phyloP scores from a whole-genome alignment of 2,113 vertebrate species.

The Leptobrachium leishanense region DNA sequence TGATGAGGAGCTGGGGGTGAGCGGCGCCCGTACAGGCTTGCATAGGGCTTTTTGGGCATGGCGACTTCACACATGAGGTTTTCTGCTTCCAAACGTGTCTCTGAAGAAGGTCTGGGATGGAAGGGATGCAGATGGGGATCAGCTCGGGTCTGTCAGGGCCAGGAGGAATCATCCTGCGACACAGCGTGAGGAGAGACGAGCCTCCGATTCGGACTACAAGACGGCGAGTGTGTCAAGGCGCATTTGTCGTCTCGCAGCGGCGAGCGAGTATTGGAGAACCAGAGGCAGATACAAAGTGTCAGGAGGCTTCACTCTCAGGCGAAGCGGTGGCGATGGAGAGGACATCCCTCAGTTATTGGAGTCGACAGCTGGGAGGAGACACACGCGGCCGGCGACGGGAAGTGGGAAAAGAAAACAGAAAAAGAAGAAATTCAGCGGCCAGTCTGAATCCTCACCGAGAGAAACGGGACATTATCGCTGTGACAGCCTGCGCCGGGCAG shows the following conservation, averaged over 20 bases:
- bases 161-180: constrained; percentile 55
- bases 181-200: constrained; percentile 29
- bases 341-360: constrained; percentile 44
- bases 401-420: no score
- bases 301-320: constrained; percentile 82
- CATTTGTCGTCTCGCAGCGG: constrained; percentile 77
- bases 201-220: constrained; percentile 55
- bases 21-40: constrained; percentile 18
- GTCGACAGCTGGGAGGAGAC: constrained; percentile 47
- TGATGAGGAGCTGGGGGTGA: background rate
- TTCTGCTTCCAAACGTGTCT: constrained; percentile 11
- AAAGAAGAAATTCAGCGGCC: constrained; percentile 17
- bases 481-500: constrained; percentile 6
- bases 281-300: constrained; percentile 84
- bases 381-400: constrained; percentile 1
- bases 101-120: background rate
- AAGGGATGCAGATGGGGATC: constrained; percentile 32
- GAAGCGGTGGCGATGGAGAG: constrained; percentile 55
- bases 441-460: background rate
- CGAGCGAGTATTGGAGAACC: constrained; percentile 70
- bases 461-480: constrained; percentile 11
- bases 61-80: background rate
- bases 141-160: constrained; percentile 15
- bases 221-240: constrained; percentile 80
- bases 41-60: constrained; percentile 11